Percentiles rank a stretch among this genome's conserved stretches.
Evolutionary conservation across 2,888 invertebrate species (phyloP).

Genomic region (Ariolimax columbianus): DNA sequence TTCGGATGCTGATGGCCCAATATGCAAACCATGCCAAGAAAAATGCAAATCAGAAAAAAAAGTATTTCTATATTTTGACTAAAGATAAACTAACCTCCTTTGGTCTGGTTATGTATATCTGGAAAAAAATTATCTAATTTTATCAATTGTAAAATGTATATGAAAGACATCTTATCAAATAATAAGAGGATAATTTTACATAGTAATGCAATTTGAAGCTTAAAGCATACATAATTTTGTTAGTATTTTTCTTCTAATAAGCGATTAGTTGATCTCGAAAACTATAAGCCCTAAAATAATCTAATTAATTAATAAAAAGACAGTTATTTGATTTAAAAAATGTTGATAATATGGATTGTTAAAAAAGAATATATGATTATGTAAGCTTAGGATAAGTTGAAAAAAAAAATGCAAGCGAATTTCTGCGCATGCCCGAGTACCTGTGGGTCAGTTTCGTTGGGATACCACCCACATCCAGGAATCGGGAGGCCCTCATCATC

Average conservation of each 20-base stretch:
- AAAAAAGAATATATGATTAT: background rate
- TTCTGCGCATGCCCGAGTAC: conserved; percentile 45
- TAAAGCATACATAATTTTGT: no score
- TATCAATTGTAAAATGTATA: no score
- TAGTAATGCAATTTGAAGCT: no score
- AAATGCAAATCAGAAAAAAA: background rate
- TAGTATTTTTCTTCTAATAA: no score
- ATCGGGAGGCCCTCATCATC: conserved; percentile 96
- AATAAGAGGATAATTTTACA: background rate
- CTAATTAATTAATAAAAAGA: no score
- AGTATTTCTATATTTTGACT: background rate
- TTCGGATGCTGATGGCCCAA: background rate
- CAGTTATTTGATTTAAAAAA: no score
- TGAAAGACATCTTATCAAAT: background rate
- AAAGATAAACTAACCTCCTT: conserved; percentile 22
- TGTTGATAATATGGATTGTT: no score
- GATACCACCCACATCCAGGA: conserved; percentile 95
- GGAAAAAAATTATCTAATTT: conserved; percentile 11
- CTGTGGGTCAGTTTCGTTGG: conserved; percentile 55
- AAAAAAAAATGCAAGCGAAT: background rate
- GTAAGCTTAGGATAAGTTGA: background rate
- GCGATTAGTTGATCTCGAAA: no score
- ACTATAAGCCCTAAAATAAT: no score
- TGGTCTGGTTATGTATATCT: conserved; percentile 38
- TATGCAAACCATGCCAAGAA: background rate